Percentiles rank a stretch among this genome's conserved stretches.
These are phyloP conservation scores for Lasioglossum albipes DNA, from an alignment of 1,140 invertebrate species.

Conservation along the genomic window DNA sequence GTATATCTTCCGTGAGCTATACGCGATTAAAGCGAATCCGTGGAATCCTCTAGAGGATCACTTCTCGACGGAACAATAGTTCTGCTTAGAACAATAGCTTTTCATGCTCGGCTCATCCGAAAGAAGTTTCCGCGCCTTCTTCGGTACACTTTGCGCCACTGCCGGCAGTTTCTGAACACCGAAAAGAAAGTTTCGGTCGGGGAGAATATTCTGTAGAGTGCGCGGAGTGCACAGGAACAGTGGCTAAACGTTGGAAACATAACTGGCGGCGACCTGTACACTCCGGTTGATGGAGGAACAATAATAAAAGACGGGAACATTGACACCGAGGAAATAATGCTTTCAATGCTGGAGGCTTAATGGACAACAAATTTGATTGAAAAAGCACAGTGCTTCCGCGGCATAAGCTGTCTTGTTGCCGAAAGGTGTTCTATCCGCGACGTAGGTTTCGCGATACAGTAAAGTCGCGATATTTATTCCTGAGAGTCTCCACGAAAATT, in stretches of 20 bases:
- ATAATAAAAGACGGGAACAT: neutral
- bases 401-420: no score
- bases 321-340: no score
- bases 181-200: neutral
- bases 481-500: no score
- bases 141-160: no score
- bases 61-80: slow-evolving; percentile 1
- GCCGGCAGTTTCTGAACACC: neutral
- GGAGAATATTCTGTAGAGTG: neutral
- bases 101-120: neutral
- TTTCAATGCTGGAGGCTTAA: no score
- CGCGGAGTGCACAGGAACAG: neutral
- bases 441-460: no score
- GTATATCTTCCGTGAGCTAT: neutral
- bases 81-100: slow-evolving; percentile 7
- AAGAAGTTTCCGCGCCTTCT: neutral
- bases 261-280: neutral
- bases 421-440: no score
- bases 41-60: neutral
- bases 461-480: no score
- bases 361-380: no score
- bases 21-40: neutral
- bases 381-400: no score
- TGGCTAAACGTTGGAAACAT: neutral
- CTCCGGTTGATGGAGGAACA: neutral